Conservation (phyloP, 2,797 vertebrate genomes). For the Smutsia temminckii region DNA sequence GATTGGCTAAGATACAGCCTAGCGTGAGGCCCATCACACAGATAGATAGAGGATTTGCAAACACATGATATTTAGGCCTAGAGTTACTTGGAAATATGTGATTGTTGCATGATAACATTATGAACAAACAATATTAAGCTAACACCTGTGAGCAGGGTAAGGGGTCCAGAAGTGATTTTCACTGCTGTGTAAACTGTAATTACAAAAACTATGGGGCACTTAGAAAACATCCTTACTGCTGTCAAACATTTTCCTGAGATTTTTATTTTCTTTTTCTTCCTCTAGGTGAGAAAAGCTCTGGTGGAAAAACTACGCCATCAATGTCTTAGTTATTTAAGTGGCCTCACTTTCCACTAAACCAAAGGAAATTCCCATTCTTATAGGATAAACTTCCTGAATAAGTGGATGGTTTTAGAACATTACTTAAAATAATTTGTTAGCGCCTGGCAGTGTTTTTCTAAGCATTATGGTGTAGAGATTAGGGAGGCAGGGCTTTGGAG, state of each 20-base stretch:
- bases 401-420: not conserved
- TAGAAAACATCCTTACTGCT: conserved; percentile 4
- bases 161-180: not conserved
- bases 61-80: not conserved
- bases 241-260: conserved; percentile 47
- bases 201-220: conserved; percentile 32
- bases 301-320: not conserved
- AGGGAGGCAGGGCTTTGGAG: not conserved
- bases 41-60: not conserved
- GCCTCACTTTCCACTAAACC: not conserved
- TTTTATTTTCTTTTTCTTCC: not conserved
- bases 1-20: not conserved
- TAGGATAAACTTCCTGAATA: not conserved
- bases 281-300: not conserved
- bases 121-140: not conserved
- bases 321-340: not conserved
- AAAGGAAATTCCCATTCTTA: not conserved
- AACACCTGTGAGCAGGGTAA: conserved; percentile 23
- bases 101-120: not conserved
- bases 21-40: not conserved
- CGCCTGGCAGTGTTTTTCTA: not conserved
- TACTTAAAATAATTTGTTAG: not conserved
- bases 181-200: conserved; percentile 23
- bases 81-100: not conserved
- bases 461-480: not conserved